Evolutionary conservation across 2,888 invertebrate genomes (phyloP).

Genomic region (Caenorhabditis imperialis): DNA sequence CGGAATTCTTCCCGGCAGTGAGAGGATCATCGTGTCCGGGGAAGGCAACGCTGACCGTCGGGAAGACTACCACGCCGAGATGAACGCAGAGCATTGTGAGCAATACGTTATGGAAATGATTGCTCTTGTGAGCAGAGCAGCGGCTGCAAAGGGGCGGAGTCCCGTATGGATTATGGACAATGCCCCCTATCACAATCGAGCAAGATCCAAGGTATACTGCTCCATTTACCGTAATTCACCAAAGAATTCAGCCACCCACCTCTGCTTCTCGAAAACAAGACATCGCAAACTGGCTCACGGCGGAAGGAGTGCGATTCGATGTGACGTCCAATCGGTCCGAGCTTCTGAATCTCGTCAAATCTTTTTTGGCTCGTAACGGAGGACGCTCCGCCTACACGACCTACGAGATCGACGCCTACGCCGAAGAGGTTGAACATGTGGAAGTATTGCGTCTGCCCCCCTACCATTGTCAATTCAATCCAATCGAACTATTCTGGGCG

Average conservation of each 20-base stretch:
- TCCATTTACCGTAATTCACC: too few species aligned
- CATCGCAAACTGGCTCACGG: too few species aligned
- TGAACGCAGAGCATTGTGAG: neutral
- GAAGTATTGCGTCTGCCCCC: neutral
- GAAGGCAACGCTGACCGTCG: neutral
- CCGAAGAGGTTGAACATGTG: neutral
- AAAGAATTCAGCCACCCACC: conserved; percentile 3
- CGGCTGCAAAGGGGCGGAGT: neutral
- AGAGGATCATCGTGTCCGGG: neutral
- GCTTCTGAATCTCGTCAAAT: neutral
- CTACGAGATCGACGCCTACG: conserved; percentile 1
- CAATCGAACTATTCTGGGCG: conserved; percentile 5
- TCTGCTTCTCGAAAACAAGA: neutral
- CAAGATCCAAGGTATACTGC: neutral
- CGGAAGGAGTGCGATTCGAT: too few species aligned
- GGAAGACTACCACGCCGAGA: conserved; percentile 1
- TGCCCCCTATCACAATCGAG: conserved; percentile 3
- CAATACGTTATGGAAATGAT: neutral
- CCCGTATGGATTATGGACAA: neutral
- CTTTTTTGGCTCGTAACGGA: neutral
- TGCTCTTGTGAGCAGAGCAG: neutral
- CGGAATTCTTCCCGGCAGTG: neutral
- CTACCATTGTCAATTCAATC: conserved; percentile 8
- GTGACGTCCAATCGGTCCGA: too few species aligned
- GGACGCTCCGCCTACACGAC: neutral